Base-by-base conservation (phyloP, 2,888 invertebrate genomes). In the Cheilosia urbana region DNA sequence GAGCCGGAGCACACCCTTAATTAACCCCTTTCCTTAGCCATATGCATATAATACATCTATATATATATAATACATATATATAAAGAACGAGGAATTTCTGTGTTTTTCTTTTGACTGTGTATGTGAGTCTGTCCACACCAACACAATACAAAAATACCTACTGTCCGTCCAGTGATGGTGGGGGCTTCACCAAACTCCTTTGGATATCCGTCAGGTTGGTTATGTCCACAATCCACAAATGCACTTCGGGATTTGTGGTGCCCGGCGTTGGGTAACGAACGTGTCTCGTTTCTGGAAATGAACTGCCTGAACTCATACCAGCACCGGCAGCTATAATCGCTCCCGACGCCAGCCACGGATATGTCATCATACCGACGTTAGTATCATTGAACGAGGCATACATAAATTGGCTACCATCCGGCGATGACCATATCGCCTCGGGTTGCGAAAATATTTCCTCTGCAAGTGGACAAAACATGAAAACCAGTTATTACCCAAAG, bases 261-360 rank as follows among this genome's bases (percentile, higher is more conserved):
- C 97, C 97, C 87, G 97, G 97, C 91, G 97, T 97, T 58, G 97
- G 97, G 93, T 97, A 97, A 91, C 96, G 94, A 89, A 97, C 94
- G 89, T 95, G 95, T 91, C 95, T 94, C 79, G 96, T 95, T 88
- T 95, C 95, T 72, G 97, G 97, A 93, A 97, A 97, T 87, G 95
- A 94, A 58, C 94, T 94, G 88, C 94, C 94, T 89, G 93, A 91
- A 87, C 93, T 92, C 88, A 91, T 93, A 90, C 93, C 94, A 85
- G 93, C 93, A 87, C 93, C 93, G 76, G 93, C 91, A 24, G 95
- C 94, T 88, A 95, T 93, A 80, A 94, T 93, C 73, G 95, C 93
- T 87, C 94, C 94, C 87, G 95, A 94, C 42, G 96, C 95, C 91
- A 97, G 95, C 94, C 97, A 96, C 42, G 97, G 97, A 93, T 96